Conservation (phyloP, 2,888 invertebrate species). For the Julus scandinavius region DNA sequence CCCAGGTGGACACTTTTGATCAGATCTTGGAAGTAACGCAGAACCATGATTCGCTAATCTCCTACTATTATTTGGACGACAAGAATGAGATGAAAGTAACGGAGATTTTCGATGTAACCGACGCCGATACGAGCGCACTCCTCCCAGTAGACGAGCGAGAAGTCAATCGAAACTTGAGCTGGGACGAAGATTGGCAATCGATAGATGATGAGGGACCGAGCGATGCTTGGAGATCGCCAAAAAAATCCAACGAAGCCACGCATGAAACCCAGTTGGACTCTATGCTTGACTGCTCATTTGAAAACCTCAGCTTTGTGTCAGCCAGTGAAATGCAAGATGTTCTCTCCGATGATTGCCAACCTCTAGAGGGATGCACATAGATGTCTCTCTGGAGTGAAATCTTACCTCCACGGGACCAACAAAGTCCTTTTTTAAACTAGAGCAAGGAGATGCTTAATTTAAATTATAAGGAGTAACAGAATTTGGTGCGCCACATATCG, state of each 20-base stretch:
- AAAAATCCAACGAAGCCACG: background rate
- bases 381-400: background rate
- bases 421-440: background rate
- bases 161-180: conserved; percentile 44
- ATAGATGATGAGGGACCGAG: background rate
- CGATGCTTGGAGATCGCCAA: background rate
- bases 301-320: background rate
- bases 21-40: conserved; percentile 76
- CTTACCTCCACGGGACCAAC: background rate
- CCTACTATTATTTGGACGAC: conserved; percentile 90
- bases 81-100: conserved; percentile 86
- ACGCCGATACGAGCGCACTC: conserved; percentile 70
- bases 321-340: background rate
- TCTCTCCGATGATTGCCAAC: background rate
- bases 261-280: conserved; percentile 18
- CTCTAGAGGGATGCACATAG: background rate
- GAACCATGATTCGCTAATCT: conserved; percentile 88
- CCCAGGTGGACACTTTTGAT: conserved; percentile 69
- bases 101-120: conserved; percentile 88
- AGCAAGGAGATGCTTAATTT: background rate
- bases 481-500: no score
- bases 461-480: background rate
- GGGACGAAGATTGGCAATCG: conserved; percentile 53
- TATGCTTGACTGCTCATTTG: conserved; percentile 29
- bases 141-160: conserved; percentile 52